Conservation (phyloP, 2,113 vertebrate species). For the Gadus chalcogrammus region DNA sequence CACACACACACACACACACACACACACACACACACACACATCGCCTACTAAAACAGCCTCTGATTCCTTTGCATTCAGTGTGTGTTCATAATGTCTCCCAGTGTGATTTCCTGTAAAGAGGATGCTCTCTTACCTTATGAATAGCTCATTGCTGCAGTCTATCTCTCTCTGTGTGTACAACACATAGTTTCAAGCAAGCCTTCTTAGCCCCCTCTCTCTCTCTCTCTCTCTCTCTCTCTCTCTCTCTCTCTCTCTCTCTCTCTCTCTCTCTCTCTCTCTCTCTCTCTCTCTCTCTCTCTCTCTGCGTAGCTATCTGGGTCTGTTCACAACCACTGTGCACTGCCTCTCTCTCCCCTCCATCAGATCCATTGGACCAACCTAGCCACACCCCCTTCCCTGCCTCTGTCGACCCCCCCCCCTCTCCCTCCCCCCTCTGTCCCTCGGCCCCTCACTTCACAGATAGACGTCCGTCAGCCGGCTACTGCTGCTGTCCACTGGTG, state of each 20-base stretch:
- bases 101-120: slow-evolving; percentile 10
- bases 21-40: slow-evolving; percentile 12
- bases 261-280: neutral
- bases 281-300: slow-evolving; percentile 16
- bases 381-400: slow-evolving; percentile 61
- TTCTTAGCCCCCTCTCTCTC: neutral
- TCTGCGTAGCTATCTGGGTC: slow-evolving; percentile 48
- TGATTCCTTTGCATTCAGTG: slow-evolving; percentile 3
- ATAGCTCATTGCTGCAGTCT: neutral
- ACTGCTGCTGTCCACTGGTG: neutral
- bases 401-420: slow-evolving; percentile 42
- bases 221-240: neutral
- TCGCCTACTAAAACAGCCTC: neutral
- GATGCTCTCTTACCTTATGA: slow-evolving; percentile 49
- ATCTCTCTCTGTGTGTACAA: too few species aligned
- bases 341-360: slow-evolving; percentile 57
- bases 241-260: slow-evolving; percentile 24
- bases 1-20: neutral
- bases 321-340: slow-evolving; percentile 48
- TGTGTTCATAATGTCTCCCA: neutral
- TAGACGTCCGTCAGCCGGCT: slow-evolving; percentile 21
- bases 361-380: slow-evolving; percentile 29
- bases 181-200: neutral
- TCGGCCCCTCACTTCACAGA: slow-evolving; percentile 21
- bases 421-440: slow-evolving; percentile 12